Evolutionary conservation across 2,113 vertebrate species (phyloP).

Genomic region (Cathartes aura): DNA sequence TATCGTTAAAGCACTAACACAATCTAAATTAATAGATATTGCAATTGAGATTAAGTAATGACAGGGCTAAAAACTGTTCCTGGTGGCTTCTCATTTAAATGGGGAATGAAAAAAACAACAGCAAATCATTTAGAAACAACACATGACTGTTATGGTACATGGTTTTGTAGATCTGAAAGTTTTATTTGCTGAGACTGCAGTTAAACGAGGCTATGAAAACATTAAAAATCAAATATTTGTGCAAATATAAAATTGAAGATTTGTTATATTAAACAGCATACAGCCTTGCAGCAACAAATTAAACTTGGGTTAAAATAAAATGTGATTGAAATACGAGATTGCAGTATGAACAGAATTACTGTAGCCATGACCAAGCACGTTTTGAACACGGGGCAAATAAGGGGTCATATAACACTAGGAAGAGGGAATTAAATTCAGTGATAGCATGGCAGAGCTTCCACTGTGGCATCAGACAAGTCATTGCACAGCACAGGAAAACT

Average conservation of each 20-base stretch:
- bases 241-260: neutral
- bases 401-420: neutral
- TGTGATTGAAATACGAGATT: neutral
- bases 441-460: neutral
- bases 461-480: neutral
- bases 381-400: neutral
- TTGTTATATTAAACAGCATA: neutral
- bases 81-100: constrained; percentile 49
- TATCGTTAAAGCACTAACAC: constrained; percentile 38
- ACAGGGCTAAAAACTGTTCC: neutral
- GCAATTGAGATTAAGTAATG: constrained; percentile 58
- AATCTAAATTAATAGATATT: constrained; percentile 67
- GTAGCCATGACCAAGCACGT: neutral
- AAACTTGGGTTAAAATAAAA: neutral
- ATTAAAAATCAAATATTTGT: neutral
- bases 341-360: neutral
- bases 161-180: neutral
- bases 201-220: neutral
- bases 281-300: neutral
- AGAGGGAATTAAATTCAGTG: neutral
- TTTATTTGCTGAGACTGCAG: neutral
- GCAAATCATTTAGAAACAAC: neutral
- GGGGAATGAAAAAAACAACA: neutral
- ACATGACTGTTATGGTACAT: fast-evolving
- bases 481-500: neutral